Evolutionary conservation across 2,797 vertebrate genomes (phyloP).

Genomic region (Malurus leucopterus): DNA sequence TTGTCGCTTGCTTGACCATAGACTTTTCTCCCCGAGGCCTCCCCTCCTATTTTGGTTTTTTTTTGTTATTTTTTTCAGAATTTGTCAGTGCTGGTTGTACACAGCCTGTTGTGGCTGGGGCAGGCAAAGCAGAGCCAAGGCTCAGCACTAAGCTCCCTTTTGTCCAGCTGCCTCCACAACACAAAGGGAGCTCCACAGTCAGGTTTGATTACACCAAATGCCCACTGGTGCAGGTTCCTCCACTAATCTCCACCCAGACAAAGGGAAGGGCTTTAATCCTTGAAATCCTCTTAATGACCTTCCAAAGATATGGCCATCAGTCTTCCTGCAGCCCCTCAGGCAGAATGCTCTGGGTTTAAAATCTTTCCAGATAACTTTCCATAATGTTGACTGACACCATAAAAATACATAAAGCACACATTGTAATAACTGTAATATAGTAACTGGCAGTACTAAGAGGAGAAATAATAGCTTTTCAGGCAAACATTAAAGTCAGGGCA

Average conservation of each 20-base stretch:
- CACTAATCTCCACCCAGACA: slow-evolving; percentile 33
- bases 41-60: no score
- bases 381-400: neutral
- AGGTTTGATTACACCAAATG: slow-evolving; percentile 1
- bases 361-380: neutral
- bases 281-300: slow-evolving; percentile 35
- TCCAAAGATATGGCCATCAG: neutral
- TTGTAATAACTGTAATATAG: neutral
- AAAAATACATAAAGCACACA: neutral
- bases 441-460: neutral
- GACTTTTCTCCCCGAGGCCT: neutral
- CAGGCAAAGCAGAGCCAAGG: neutral
- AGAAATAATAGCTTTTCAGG: neutral
- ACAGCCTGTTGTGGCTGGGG: neutral
- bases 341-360: neutral
- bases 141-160: neutral
- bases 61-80: neutral
- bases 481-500: neutral
- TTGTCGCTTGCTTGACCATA: neutral
- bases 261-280: slow-evolving; percentile 36
- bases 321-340: neutral
- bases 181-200: neutral
- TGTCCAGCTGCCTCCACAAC: slow-evolving; percentile 15
- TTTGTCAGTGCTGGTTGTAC: neutral
- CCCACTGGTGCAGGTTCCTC: neutral